Conservation (phyloP, 2,888 invertebrate genomes). For the Brenthis hecate region DNA sequence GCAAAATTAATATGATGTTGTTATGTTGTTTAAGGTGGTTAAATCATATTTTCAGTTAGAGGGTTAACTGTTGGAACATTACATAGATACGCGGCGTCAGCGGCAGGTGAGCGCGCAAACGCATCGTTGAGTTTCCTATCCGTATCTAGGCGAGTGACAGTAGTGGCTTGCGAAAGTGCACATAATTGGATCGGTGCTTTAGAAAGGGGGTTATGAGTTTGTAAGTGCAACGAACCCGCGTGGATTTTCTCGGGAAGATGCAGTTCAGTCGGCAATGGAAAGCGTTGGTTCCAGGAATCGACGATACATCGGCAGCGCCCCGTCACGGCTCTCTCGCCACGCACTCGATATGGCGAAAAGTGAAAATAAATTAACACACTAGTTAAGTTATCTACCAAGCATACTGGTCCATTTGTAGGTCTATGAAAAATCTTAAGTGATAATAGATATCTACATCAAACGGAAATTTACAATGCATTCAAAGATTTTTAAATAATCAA, state of each 20-base stretch:
- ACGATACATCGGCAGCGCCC: slow-evolving; percentile 50
- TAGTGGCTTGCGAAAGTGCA: slow-evolving; percentile 82
- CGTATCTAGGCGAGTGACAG: slow-evolving; percentile 82
- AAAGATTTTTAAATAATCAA: too few relatives aligned
- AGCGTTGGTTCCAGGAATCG: slow-evolving; percentile 76
- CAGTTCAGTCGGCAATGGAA: slow-evolving; percentile 67
- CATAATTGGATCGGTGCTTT: slow-evolving; percentile 82
- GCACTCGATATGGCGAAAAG: slow-evolving; percentile 66
- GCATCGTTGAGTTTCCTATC: slow-evolving; percentile 76
- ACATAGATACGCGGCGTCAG: slow-evolving; percentile 48
- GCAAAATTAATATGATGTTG: background rate
- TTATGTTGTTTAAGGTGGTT: background rate
- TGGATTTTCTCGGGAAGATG: slow-evolving; percentile 80
- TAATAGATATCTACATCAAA: too few relatives aligned
- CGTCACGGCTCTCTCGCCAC: slow-evolving; percentile 57
- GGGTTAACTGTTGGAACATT: slow-evolving; percentile 37
- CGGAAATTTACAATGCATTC: too few relatives aligned
- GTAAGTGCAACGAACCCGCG: slow-evolving; percentile 80
- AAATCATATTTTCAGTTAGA: background rate
- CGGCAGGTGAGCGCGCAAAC: slow-evolving; percentile 68
- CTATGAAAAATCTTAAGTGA: background rate
- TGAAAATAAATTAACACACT: slow-evolving; percentile 57
- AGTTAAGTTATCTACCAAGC: slow-evolving; percentile 31
- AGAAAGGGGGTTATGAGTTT: slow-evolving; percentile 83
- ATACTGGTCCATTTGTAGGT: slow-evolving; percentile 13